Conservation (phyloP, 2,888 invertebrate genomes). For the Zaprionus bogoriensis region DNA sequence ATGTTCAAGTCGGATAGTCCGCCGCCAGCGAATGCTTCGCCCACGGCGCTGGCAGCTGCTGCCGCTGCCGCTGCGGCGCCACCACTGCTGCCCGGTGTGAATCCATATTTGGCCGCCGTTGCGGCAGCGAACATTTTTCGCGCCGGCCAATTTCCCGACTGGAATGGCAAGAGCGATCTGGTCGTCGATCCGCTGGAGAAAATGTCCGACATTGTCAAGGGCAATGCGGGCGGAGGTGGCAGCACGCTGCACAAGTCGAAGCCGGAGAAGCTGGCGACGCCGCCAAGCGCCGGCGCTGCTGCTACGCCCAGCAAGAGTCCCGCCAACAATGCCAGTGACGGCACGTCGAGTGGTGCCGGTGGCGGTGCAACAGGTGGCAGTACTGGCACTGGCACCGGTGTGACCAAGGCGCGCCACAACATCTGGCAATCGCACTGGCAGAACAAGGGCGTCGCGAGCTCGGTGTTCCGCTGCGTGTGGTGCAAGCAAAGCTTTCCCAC, state of each 20-base stretch:
- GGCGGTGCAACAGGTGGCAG: conserved; percentile 28
- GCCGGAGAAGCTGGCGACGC: conserved; percentile 67
- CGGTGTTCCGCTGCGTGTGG: conserved; percentile 98
- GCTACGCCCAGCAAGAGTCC: conserved; percentile 59
- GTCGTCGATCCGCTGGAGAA: conserved; percentile 93
- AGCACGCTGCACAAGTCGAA: conserved; percentile 60
- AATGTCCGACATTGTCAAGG: conserved; percentile 94
- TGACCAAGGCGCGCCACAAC: conserved; percentile 88
- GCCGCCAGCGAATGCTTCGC: conserved; percentile 84
- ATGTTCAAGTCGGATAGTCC: conserved; percentile 79
- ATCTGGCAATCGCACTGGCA: conserved; percentile 99
- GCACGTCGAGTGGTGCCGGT: no score
- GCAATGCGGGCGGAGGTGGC: conserved; percentile 78
- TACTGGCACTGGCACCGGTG: conserved; percentile 50
- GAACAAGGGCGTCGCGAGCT: conserved; percentile 97
- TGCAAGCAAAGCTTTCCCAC: conserved; percentile 98
- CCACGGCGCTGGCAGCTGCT: conserved; percentile 80
- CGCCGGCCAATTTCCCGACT: conserved; percentile 88
- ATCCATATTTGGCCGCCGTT: conserved; percentile 91
- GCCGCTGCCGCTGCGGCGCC: conserved; percentile 87
- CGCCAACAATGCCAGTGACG: conserved; percentile 27
- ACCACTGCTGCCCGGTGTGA: conserved; percentile 89
- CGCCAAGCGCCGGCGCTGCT: no score
- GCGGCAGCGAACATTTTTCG: conserved; percentile 91
- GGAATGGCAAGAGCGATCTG: conserved; percentile 89